phyloP scores from a whole-genome alignment of 2,797 vertebrate genomes.

The Neostethus bicornis region DNA sequence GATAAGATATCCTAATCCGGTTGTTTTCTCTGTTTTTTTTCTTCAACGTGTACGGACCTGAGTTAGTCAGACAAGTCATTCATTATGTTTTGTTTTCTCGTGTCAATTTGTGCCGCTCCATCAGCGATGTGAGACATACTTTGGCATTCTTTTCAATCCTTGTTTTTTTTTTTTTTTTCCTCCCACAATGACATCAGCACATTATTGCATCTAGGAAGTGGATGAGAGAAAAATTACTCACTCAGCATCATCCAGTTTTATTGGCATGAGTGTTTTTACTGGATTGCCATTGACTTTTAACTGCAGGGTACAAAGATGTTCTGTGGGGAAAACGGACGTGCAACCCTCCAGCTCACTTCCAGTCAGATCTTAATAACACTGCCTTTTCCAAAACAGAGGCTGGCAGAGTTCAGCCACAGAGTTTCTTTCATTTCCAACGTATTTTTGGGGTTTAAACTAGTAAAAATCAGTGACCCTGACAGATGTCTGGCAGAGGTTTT shows the following conservation, averaged over 20 bases:
- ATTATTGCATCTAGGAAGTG: constrained; percentile 59
- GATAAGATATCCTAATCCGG: neutral
- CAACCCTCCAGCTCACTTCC: constrained; percentile 27
- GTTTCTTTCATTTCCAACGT: constrained; percentile 51
- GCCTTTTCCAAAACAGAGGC: constrained; percentile 54
- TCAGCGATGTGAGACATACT: constrained; percentile 31
- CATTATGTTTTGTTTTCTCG: constrained; percentile 15
- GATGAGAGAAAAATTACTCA: constrained; percentile 73
- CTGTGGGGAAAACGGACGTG: constrained; percentile 29
- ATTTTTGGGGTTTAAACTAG: constrained; percentile 48
- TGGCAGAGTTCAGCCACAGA: constrained; percentile 33
- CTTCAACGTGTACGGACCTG: neutral
- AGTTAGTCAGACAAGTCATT: neutral
- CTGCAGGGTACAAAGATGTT: constrained; percentile 39
- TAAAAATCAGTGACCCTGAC: constrained; percentile 67
- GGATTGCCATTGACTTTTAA: constrained; percentile 55
- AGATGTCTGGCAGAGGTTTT: constrained; percentile 67
- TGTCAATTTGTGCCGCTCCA: constrained; percentile 7
- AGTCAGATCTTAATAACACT: constrained; percentile 50
- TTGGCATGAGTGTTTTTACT: constrained; percentile 66
- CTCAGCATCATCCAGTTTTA: constrained; percentile 70
- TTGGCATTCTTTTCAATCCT: constrained; percentile 19
- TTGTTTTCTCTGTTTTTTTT: neutral
- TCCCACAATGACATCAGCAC: constrained; percentile 34
- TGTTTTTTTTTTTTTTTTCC: too few relatives aligned